These are phyloP conservation scores for Rhabdornis inornatus DNA, from an alignment of 2,113 vertebrate species.

Conservation along the genomic window DNA sequence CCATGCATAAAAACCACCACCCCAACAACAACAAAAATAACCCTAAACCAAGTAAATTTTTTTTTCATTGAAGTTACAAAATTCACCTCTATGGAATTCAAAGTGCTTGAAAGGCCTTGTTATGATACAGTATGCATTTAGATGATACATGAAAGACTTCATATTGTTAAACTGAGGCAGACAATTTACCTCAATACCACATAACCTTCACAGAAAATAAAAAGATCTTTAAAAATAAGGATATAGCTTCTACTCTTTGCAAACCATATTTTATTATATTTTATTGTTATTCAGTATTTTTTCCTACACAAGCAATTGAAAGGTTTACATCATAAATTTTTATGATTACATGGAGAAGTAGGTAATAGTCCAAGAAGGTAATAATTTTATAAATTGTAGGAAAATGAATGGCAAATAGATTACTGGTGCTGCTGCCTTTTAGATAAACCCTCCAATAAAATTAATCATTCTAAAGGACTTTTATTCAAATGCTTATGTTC, in stretches of 20 bases:
- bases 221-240: slow-evolving; percentile 48
- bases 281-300: slow-evolving; percentile 32
- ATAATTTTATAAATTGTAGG: slow-evolving; percentile 46
- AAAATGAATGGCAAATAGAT: slow-evolving; percentile 52
- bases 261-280: slow-evolving; percentile 42
- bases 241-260: neutral
- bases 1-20: neutral
- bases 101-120: neutral
- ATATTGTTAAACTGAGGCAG: neutral
- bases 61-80: neutral
- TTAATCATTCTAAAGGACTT: neutral
- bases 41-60: neutral
- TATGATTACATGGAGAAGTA: slow-evolving; percentile 50
- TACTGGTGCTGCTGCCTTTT: neutral
- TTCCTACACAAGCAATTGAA: slow-evolving; percentile 5
- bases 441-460: neutral
- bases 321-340: slow-evolving; percentile 58
- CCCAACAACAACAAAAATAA: rapidly evolving
- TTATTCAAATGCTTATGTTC: neutral
- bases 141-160: neutral
- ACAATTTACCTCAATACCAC: neutral
- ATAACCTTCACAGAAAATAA: neutral
- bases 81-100: neutral
- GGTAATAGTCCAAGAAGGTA: slow-evolving; percentile 37
- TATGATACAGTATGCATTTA: neutral